Conservation (phyloP, 2,113 vertebrate genomes). For the Atrichornis clamosus region DNA sequence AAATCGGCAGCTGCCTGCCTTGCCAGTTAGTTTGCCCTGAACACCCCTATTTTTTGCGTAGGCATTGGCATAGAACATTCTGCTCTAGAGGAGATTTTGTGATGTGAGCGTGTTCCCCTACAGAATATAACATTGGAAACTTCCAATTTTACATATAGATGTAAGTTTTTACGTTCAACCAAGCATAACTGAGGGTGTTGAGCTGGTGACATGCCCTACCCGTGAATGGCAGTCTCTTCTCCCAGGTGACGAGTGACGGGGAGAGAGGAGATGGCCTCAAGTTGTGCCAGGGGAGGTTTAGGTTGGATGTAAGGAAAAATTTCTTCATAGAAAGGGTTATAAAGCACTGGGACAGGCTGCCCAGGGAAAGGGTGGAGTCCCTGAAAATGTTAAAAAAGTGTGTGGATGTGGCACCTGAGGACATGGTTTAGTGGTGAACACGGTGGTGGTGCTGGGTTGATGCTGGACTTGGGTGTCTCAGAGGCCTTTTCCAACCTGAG, state of each 20-base stretch:
- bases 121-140: neutral
- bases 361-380: neutral
- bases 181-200: neutral
- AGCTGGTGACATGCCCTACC: neutral
- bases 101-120: neutral
- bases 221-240: neutral
- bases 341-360: neutral
- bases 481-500: too few relatives aligned
- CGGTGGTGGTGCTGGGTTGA: neutral
- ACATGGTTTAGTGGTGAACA: neutral
- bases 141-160: neutral
- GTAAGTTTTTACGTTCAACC: neutral
- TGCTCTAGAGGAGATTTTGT: neutral
- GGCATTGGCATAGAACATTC: neutral
- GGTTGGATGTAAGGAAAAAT: neutral
- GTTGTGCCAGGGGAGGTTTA: neutral
- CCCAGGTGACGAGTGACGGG: neutral
- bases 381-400: accelerated
- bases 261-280: neutral
- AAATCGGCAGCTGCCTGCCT: neutral
- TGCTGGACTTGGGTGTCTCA: neutral
- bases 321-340: neutral
- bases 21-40: neutral
- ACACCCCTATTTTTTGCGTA: neutral
- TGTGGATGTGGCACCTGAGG: neutral